Evolutionary conservation across 2,888 invertebrate species (phyloP), one percentile per base, ranked within the genome.

Genomic region (Scaptomyza reducta): DNA sequence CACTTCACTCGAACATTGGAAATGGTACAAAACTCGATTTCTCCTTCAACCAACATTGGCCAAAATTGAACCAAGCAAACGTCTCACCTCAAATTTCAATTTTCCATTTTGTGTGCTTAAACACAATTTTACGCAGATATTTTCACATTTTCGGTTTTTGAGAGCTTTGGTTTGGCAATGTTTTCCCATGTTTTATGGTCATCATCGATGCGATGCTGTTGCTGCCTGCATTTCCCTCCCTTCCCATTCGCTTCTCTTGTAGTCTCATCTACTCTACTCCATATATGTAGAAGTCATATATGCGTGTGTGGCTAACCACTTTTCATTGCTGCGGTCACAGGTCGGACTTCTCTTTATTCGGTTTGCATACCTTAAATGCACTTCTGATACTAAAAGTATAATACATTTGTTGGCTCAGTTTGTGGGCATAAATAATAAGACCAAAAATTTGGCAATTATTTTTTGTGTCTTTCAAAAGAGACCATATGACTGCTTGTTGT

Each of bases 311-410:
- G 79, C 58, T 63, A 68, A 77, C 79, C 79, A 74, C 54, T 74
- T 79, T 83, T 80, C 79, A 80, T 63, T 70, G 83, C 77, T 80
- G 79, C 49, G 79, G 79, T 79, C 63, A 53, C 54, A 64, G 61
- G 53, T 69, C 42, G 55, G 33, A 56, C 51, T 60, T 58, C 58
- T 66, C 61, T 62, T 63, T 51, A 50, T 47, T 14, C 46, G 44
- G 29, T 55, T 27, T 18, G 53, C 16, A 29, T 27, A 53, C 25
- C 31, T 27, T 31, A 46, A 45, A 35, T 66, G 66, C 58, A 68
- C 68, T 63, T 47, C 41, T 56, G 6, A 25, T 49, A 13, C 42
- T 50, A 1, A 31, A 50, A 53, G 72, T 47, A 51, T 44, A 45
- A 27, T 13, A 11, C 46, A 51, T 58, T 47, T 66, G 44, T 22